phyloP scores from a whole-genome alignment of 2,888 invertebrate species.

The Mongoloraphidia duomilia region DNA sequence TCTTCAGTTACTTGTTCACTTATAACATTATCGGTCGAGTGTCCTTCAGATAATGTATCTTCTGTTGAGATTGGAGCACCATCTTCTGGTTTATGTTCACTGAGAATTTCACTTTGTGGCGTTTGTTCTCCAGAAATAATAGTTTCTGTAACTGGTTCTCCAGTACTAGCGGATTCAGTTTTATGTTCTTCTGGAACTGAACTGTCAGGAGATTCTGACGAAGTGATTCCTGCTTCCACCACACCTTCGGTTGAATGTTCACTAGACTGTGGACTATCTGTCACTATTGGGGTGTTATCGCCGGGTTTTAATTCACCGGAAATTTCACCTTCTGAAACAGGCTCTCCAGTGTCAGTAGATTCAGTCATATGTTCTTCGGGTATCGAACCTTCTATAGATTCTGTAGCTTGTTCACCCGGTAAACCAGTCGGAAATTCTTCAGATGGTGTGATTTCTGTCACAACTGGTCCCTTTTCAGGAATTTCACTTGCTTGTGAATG shows the following conservation, averaged over 20 bases:
- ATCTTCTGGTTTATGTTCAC: neutral
- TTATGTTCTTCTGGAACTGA: neutral
- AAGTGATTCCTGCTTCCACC: neutral
- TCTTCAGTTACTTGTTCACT: no score
- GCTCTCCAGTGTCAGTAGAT: neutral
- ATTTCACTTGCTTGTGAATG: slow-evolving; percentile 6
- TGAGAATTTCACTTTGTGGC: neutral
- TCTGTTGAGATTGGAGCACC: no score
- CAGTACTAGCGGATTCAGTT: neutral
- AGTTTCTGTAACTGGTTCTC: neutral
- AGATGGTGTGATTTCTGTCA: neutral
- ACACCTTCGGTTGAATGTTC: neutral
- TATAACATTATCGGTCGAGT: neutral
- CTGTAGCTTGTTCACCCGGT: no score
- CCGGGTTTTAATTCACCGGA: neutral
- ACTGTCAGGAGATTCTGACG: neutral
- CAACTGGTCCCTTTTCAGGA: neutral
- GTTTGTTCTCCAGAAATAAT: neutral
- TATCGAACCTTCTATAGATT: neutral
- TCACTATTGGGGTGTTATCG: neutral
- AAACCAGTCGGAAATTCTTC: neutral
- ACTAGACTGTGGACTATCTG: neutral
- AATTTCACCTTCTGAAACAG: neutral
- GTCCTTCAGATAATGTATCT: neutral
- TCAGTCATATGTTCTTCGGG: neutral